Base-by-base conservation (phyloP, 2,113 vertebrate genomes). In the Corvus cornix region DNA sequence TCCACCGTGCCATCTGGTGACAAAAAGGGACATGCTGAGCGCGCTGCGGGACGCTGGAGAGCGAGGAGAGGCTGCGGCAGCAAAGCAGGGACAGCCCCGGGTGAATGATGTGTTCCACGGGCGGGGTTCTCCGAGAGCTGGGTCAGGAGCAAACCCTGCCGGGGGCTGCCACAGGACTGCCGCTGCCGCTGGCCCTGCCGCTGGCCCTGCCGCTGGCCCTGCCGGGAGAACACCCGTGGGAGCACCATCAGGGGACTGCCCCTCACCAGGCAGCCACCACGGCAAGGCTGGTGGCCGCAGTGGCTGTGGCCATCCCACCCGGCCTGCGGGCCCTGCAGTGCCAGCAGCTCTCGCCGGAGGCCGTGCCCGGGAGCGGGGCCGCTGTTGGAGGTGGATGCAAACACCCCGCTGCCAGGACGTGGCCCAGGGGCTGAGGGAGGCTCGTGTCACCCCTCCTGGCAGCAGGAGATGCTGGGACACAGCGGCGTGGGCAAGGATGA, bases 301-400 rank as follows among this genome's bases (percentile, higher is more conserved):
- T 0, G 1, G 9, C 49, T 0, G 0, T 0, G 1, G 53, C 39
- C 44, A 14, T 22, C 28, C n/a, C 10, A 0, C 11, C 26, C 4
- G 8, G 35, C 2, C 44, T 4, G 12, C 23, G 19, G 20, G 15
- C 28, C 35, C 79, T 63, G 59, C n/a, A 22, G 48, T 0, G 0
- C 26, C 63, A 55, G 46, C 41, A 70, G 49, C 39, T 23, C 46
- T 51, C 14, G 20, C 18, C 52, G 23, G 35, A 27, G 63, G 41
- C 33, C 46, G 28, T 76, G n/a, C n/a, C 26, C 43, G 28, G 37
- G 13, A 58, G n/a, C 10, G 14, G 27, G 35, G 51, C 39, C 31
- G 9, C 30, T 49, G 7, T 2, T 33, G 13, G 20, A 35, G 23
- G 55, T 39, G 44, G 35, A 7, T 3, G 9, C 41, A 11, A 6